These are phyloP conservation scores for Asteroscopus sphinx DNA, from an alignment of 2,888 invertebrate species.

Conservation along the genomic window DNA sequence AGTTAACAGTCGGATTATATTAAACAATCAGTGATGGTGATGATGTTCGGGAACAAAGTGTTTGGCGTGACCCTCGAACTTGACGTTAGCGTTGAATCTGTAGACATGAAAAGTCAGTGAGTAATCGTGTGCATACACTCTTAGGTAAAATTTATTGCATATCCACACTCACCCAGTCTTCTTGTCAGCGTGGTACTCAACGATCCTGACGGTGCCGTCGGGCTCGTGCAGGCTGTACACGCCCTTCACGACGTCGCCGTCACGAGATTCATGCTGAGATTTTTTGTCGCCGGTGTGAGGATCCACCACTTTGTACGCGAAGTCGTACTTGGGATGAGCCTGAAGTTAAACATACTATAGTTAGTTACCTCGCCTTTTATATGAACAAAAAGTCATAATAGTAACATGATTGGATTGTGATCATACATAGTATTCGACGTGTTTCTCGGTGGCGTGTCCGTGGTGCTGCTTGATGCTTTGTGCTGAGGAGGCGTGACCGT, in stretches of 20 bases:
- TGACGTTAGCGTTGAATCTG: slow-evolving; percentile 73
- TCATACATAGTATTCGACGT: slow-evolving; percentile 51
- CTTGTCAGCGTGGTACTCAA: slow-evolving; percentile 79
- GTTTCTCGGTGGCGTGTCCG: slow-evolving; percentile 55
- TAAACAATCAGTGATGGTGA: slow-evolving; percentile 38
- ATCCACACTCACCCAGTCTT: slow-evolving; percentile 38
- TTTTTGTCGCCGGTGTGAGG: slow-evolving; percentile 81
- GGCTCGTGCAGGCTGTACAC: slow-evolving; percentile 80
- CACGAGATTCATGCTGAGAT: slow-evolving; percentile 69
- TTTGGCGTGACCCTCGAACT: slow-evolving; percentile 51
- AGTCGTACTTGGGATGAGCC: slow-evolving; percentile 60
- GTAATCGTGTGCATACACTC: not conserved
- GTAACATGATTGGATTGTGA: not conserved
- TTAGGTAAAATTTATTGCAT: not conserved
- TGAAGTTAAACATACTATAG: not conserved
- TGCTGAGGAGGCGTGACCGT: slow-evolving; percentile 67
- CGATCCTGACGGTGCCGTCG: slow-evolving; percentile 80
- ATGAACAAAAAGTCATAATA: too few relatives aligned
- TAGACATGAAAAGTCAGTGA: not conserved
- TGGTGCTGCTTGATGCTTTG: slow-evolving; percentile 69
- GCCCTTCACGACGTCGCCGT: slow-evolving; percentile 70
- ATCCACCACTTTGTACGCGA: slow-evolving; percentile 80
- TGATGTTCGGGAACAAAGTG: slow-evolving; percentile 58
- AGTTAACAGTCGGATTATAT: not conserved
- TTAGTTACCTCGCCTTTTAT: not conserved